phyloP scores from a whole-genome alignment of 2,888 invertebrate genomes.

The Ormyrus nitidulus region DNA sequence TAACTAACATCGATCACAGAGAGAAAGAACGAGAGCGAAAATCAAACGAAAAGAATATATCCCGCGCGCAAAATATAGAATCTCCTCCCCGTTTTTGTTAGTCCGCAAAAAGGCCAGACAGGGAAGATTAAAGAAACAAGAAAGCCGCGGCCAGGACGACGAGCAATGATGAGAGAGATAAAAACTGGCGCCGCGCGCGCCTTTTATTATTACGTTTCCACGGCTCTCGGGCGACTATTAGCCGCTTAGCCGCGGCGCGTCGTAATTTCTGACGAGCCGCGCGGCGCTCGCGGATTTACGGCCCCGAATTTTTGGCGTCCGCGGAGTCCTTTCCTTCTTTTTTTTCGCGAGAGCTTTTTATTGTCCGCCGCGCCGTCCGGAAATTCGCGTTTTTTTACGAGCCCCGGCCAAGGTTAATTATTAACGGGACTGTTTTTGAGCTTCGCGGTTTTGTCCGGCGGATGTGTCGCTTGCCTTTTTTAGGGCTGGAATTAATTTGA shows the following conservation, averaged over 20 bases:
- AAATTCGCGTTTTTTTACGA: constrained; percentile 23
- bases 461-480: no score
- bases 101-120: no score
- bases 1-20: no score
- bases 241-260: constrained; percentile 58
- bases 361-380: neutral
- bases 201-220: constrained; percentile 68
- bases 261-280: constrained; percentile 43
- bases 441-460: neutral
- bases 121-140: no score
- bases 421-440: neutral
- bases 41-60: no score
- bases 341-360: constrained; percentile 5
- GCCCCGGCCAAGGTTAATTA: neutral
- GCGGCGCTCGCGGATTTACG: constrained; percentile 15
- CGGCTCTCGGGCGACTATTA: constrained; percentile 66
- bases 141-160: neutral
- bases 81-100: no score
- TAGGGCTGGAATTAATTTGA: no score
- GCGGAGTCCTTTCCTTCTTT: neutral
- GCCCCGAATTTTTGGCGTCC: constrained; percentile 15
- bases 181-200: constrained; percentile 53
- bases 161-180: constrained; percentile 25
- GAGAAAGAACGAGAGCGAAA: no score
- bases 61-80: no score